A percentile compares a stretch with the other conserved stretches of the same genome.
These are phyloP conservation scores for Thera obeliscata DNA, from an alignment of 2,888 invertebrate genomes.

Conservation along the genomic window DNA sequence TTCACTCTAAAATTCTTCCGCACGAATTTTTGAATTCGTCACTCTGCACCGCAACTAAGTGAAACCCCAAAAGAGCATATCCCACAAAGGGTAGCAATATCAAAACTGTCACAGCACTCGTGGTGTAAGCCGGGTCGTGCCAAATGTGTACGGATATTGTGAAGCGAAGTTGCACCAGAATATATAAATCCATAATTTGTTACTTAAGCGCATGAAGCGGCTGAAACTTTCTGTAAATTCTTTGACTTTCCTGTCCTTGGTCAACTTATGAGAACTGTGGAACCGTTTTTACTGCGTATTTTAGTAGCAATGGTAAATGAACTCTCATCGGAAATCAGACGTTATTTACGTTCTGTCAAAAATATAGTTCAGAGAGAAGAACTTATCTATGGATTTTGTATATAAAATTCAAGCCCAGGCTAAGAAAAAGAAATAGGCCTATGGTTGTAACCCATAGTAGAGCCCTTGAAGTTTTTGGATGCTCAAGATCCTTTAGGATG, in stretches of 20 bases:
- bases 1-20: conserved; percentile 19
- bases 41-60: conserved; percentile 22
- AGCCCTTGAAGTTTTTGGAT: too few relatives aligned
- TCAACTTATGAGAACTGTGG: too few relatives aligned
- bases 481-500: too few relatives aligned
- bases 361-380: too few relatives aligned
- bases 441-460: too few relatives aligned
- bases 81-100: conserved; percentile 30
- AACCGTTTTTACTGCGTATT: too few relatives aligned
- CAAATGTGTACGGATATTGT: conserved; percentile 34
- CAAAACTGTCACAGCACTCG: conserved; percentile 35
- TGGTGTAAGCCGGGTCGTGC: conserved; percentile 30
- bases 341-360: too few relatives aligned
- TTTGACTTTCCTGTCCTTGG: background rate
- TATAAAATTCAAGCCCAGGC: too few relatives aligned
- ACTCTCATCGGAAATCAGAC: too few relatives aligned
- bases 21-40: conserved; percentile 23
- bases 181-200: conserved; percentile 17
- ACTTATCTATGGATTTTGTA: too few relatives aligned
- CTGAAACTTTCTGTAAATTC: background rate
- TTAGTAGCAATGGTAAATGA: too few relatives aligned
- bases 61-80: conserved; percentile 30
- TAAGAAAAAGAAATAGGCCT: too few relatives aligned
- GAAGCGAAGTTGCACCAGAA: conserved; percentile 9
- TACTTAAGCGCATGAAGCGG: background rate